Base-by-base conservation (phyloP, 2,888 invertebrate genomes). In the Polydrusus tereticollis region DNA sequence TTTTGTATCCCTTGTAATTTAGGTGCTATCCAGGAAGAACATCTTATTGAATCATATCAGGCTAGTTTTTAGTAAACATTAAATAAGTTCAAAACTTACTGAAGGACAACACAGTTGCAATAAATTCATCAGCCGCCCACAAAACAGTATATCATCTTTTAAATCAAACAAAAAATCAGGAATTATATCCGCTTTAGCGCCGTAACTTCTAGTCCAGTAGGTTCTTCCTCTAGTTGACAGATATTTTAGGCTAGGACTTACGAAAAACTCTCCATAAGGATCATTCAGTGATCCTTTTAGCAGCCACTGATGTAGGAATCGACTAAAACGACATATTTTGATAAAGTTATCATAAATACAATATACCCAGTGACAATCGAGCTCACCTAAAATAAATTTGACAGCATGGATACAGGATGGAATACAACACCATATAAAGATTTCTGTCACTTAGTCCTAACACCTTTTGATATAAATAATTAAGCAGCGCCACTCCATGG, bases 271-370 rank as follows among this genome's bases (percentile, higher is more conserved):
- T 77, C 92, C 91, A 80, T 91, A 92, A 12, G 89, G 88, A 83
- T 96, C 96, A 74, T 94, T 92, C 14, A 96, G 86, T 62, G 90
- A 89, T 0, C 97, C 97, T 82, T 95, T 92, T 80, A 95, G 93
- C 72, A 97, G 90, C 92, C 97, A 97, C 71, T 91, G 90, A 80
- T 94, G 91, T 36, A 97, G 87, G 81, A 94, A 90, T 71, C 91
- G 90, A 80, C 73, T 86, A 80, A 74, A 80, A 78, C 73, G 5
- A 43, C 38, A 43, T 1, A 20, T 33, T 4, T 65, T 47, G 52
- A 55, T 26, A 60, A 26, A 62, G 10, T 1, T 8, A 16, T 45
- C 45, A 45, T 2, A 14, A 52, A 52, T 21, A 6, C 21, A 52
- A 7, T 52, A 4, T 1, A 2, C 20, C n/a, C 14, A 52, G 6